These are phyloP conservation scores for Aphelenchoides besseyi DNA, from an alignment of 1,140 invertebrate species.

Conservation along the genomic window DNA sequence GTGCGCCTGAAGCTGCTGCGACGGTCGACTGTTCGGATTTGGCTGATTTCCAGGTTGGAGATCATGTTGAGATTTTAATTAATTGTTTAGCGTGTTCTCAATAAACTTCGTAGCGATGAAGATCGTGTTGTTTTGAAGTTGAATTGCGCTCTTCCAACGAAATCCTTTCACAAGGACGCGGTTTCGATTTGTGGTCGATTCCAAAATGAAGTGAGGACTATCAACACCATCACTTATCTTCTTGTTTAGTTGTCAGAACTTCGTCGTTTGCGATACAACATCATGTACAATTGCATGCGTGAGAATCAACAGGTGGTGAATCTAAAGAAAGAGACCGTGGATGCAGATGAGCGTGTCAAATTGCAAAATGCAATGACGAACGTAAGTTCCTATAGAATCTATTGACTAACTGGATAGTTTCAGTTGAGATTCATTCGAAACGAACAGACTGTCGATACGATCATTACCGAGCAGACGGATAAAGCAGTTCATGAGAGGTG, in stretches of 20 bases:
- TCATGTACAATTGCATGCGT: constrained; percentile 34
- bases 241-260: constrained; percentile 31
- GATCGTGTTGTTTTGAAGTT: constrained; percentile 42
- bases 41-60: constrained; percentile 27
- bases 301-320: constrained; percentile 39
- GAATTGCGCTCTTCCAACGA: constrained; percentile 47
- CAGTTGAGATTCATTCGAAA: constrained; percentile 37
- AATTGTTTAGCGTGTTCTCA: constrained; percentile 37
- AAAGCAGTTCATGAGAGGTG: constrained; percentile 39
- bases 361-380: constrained; percentile 34
- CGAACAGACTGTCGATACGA: constrained; percentile 39
- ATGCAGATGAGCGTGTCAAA: not conserved
- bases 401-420: too few species aligned
- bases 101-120: constrained; percentile 32
- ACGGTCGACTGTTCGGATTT: constrained; percentile 28
- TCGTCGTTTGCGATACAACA: constrained; percentile 30
- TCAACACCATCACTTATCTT: constrained; percentile 9
- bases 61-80: not conserved
- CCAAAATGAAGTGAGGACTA: constrained; percentile 35
- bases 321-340: constrained; percentile 6
- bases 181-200: constrained; percentile 35
- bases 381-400: constrained; percentile 15
- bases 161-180: constrained; percentile 45
- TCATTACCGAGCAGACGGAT: constrained; percentile 35
- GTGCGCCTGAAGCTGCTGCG: constrained; percentile 4